A percentile compares a stretch with the other conserved stretches of the same genome.
These are phyloP conservation scores for Tringa solitaria DNA, from an alignment of 2,113 vertebrate species.

Conservation along the genomic window DNA sequence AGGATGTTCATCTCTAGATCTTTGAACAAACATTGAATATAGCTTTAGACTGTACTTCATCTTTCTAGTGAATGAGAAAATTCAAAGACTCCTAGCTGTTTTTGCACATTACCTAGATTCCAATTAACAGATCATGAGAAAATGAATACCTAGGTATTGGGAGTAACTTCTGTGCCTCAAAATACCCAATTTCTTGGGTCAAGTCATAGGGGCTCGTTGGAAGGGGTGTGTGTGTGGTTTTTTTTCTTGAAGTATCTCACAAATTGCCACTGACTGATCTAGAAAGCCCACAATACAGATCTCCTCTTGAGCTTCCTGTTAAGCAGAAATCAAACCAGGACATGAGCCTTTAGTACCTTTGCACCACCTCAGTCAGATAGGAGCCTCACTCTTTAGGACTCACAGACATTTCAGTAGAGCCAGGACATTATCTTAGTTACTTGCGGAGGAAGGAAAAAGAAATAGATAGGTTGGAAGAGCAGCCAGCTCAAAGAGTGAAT, in stretches of 20 bases:
- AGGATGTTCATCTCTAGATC: neutral
- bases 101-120: neutral
- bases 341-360: neutral
- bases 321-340: neutral
- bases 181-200: neutral
- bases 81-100: neutral
- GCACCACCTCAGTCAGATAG: neutral
- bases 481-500: neutral
- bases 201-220: neutral
- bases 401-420: neutral
- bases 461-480: neutral
- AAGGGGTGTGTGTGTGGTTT: neutral
- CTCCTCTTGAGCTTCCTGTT: neutral
- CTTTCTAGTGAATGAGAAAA: neutral
- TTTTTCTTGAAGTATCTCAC: neutral
- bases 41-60: neutral
- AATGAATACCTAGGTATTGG: neutral
- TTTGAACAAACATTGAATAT: neutral
- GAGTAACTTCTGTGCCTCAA: neutral
- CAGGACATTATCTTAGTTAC: neutral
- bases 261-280: neutral
- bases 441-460: neutral
- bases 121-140: neutral
- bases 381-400: neutral
- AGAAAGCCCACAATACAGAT: neutral